Percentiles rank a stretch among this genome's conserved stretches.
Conservation (phyloP, 2,888 invertebrate species). For the Gymnosoma rotundatum region DNA sequence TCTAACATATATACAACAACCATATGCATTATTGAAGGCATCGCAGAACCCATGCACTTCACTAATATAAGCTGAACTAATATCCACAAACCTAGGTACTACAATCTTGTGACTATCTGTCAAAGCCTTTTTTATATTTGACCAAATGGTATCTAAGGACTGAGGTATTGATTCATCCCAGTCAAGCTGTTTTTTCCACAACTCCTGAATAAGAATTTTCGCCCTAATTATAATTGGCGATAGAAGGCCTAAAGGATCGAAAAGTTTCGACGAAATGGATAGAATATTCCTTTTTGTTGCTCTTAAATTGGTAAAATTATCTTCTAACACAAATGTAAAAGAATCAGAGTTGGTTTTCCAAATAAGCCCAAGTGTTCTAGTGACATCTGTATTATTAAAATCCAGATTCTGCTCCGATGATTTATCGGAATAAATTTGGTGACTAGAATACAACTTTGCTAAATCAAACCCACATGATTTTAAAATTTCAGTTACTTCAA, state of each 20-base stretch:
- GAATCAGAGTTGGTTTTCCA: constrained; percentile 21
- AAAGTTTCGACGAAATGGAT: constrained; percentile 41
- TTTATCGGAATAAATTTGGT: not conserved
- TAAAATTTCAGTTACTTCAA: constrained; percentile 30
- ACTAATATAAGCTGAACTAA: not conserved
- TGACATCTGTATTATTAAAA: constrained; percentile 38
- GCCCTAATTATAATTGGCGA: too few relatives aligned
- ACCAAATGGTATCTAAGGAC: constrained; percentile 17
- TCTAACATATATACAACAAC: constrained; percentile 36
- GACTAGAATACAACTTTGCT: constrained; percentile 59
- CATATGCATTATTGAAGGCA: constrained; percentile 32
- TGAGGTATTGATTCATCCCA: constrained; percentile 32
- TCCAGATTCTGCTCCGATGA: constrained; percentile 24
- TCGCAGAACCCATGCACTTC: constrained; percentile 12
- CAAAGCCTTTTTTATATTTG: constrained; percentile 1
- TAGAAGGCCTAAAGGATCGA: not conserved
- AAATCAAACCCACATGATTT: constrained; percentile 49
- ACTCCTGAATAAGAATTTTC: constrained; percentile 34
- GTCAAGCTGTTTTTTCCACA: constrained; percentile 35
- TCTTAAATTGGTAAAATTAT: constrained; percentile 41
- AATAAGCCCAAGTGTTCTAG: constrained; percentile 48
- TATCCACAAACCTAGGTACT: constrained; percentile 24
- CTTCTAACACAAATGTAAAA: constrained; percentile 15
- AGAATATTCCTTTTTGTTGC: constrained; percentile 55
- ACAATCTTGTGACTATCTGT: not conserved